Base-by-base conservation (phyloP, 2,113 vertebrate genomes). In the Tringa solitaria region DNA sequence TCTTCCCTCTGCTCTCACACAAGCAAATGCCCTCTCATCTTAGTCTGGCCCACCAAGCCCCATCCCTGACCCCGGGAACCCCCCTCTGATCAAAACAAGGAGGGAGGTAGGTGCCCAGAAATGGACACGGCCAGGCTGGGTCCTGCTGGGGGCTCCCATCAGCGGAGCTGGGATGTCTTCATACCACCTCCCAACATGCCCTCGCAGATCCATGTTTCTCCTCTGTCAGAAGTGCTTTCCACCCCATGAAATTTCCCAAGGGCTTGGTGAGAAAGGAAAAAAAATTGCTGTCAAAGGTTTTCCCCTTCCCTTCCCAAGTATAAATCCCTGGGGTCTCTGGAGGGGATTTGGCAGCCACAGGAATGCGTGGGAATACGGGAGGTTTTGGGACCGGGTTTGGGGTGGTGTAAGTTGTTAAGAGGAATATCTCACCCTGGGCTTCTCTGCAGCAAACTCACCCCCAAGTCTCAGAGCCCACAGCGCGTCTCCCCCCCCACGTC, bases 281-380 rank as follows among this genome's bases (percentile, higher is more conserved):
- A 68, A 86, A 32, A 46, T 8, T 41, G 20, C 75, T 78, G 60
- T 86, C 76, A 73, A 86, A 84, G 57, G 73, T 91, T 95, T 97
- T 84, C n/a, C 72, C 76, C 59, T 88, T 89, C 41, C 26, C 43
- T 95, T 87, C 81, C 65, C 41, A 81, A 79, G 56, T 2, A 2
- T 59, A 76, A 84, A 37, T 77, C 56, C 41, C 57, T 5, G 1
- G 77, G 61, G 61, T 84, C 74, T 67, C 78, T 1, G 0, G 18
- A 32, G 50, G 84, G 87, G 82, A 76, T 93, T 85, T 65, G 57
- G 39, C 75, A 84, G 74, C 81, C 77, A 45, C 90, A 95, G 84
- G 94, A 95, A 94, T 91, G 93, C 13, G 8, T 89, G 74, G 86
- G 93, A 94, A 95, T 22, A 30, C 1, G 1, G 24, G 30, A 87